Base-by-base conservation (phyloP, 2,113 vertebrate species). In the Thamnaconus septentrionalis region DNA sequence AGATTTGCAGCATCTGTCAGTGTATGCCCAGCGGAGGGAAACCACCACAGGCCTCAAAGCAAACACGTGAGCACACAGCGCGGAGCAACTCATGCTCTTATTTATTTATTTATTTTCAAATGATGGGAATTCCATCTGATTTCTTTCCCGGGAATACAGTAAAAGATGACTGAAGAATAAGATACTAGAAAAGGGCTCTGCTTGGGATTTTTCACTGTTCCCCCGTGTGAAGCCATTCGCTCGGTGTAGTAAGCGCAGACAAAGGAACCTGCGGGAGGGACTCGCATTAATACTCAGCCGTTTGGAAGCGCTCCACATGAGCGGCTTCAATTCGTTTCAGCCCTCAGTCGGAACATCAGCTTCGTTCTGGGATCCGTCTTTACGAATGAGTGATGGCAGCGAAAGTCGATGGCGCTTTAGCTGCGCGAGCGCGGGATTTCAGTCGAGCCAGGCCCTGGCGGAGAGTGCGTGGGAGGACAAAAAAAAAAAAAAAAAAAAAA, bases 371-470 rank as follows among this genome's bases (percentile, higher is more conserved):
- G 59, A 6, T 56, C 6, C 0, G 0, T 41, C 39, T 39, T 51
- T 48, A 49, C 1, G 5, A 66, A 18, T 41, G 12, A 61, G 46
- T 5, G 39, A 55, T 61, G 53, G 5, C 60, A 56, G 59, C 18
- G 18, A 31, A 2, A 31, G 18, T 31, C 1, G 45, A 6, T 41
- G 18, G 59, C 18, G 63, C 56, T 57, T 71, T n/a, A 66, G 69
- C 40, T 59, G 41, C 67, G 57, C 31, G 43, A 66, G 59, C 3
- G 8, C 5, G 10, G 64, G 66, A 61, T 66, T 74, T 69, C 55
- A 58, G 51, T 59, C 52, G 50, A n/a, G 39, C 56, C 41, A 64
- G 56, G 5, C 12, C 0, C 64, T 69, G 75, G 77, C 53, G 44
- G 51, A 42, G 60, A 46, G 41, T 65, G 71, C 45, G 66, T 71